A percentile compares a stretch with the other conserved stretches of the same genome.
Conservation (phyloP, 2,113 vertebrate species). For the Pontoporia blainvillei region DNA sequence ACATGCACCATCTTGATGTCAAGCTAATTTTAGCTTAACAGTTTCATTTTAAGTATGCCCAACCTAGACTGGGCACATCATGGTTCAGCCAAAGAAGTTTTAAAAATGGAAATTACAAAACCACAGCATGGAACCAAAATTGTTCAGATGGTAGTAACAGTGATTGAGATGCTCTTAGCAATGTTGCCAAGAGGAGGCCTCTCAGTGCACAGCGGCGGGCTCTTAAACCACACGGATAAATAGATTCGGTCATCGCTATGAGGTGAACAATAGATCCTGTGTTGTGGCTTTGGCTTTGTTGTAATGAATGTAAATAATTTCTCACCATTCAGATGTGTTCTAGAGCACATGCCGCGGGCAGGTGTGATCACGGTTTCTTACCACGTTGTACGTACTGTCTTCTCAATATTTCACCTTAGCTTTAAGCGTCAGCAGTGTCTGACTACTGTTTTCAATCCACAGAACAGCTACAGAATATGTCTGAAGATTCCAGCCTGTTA, state of each 20-base stretch:
- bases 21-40: slow-evolving; percentile 77
- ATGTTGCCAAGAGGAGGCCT: slow-evolving; percentile 67
- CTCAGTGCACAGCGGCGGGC: not conserved
- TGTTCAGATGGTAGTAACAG: slow-evolving; percentile 61
- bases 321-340: not conserved
- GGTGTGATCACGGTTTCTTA: slow-evolving; percentile 19
- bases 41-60: slow-evolving; percentile 77
- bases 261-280: slow-evolving; percentile 62
- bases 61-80: slow-evolving; percentile 63
- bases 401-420: not conserved
- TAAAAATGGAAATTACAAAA: slow-evolving; percentile 76
- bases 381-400: not conserved
- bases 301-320: not conserved
- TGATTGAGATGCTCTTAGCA: slow-evolving; percentile 61
- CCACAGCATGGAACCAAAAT: slow-evolving; percentile 77
- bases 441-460: slow-evolving; percentile 67
- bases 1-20: slow-evolving; percentile 68
- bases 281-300: slow-evolving; percentile 58
- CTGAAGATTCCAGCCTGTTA: slow-evolving; percentile 78
- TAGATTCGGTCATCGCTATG: slow-evolving; percentile 22
- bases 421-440: not conserved
- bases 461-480: slow-evolving; percentile 57
- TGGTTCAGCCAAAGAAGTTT: slow-evolving; percentile 61
- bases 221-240: slow-evolving; percentile 55
- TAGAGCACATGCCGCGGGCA: not conserved